Percentiles rank a stretch among this genome's conserved stretches.
Evolutionary conservation across 2,888 invertebrate genomes (phyloP).

Genomic region (Andrena praecox): DNA sequence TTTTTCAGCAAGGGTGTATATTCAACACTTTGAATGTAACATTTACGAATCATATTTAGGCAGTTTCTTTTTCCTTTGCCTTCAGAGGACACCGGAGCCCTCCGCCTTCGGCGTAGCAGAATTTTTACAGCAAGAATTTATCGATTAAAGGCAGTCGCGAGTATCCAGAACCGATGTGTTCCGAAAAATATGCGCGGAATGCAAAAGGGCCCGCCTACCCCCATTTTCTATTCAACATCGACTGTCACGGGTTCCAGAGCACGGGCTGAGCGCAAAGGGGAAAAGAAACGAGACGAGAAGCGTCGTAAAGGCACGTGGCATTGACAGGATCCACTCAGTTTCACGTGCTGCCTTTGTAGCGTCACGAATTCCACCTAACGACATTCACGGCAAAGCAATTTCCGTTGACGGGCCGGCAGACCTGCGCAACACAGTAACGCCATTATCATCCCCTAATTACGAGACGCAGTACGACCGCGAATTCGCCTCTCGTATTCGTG

Average conservation of each 20-base stretch:
- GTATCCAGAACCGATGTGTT: neutral
- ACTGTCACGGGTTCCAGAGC: neutral
- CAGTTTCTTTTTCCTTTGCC: neutral
- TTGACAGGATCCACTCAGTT: conserved; percentile 37
- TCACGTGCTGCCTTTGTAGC: conserved; percentile 28
- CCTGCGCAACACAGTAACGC: conserved; percentile 54
- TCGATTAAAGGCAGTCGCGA: conserved; percentile 2
- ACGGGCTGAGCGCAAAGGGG: neutral
- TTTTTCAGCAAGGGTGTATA: too few species aligned
- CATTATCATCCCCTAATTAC: conserved; percentile 64
- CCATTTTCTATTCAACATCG: conserved; percentile 12
- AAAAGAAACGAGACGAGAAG: conserved; percentile 16
- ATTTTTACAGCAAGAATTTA: conserved; percentile 7
- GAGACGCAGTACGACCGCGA: conserved; percentile 27
- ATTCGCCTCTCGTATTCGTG: conserved; percentile 17
- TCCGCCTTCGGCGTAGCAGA: neutral
- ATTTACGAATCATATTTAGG: too few species aligned
- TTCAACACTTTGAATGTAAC: too few species aligned
- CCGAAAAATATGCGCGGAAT: neutral
- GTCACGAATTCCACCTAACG: conserved; percentile 47
- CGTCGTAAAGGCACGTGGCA: conserved; percentile 25
- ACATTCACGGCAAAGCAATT: conserved; percentile 58
- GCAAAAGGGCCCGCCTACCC: neutral
- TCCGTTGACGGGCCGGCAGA: conserved; percentile 61
- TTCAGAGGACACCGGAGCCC: neutral